Base-by-base conservation (phyloP, 92 coral and sea anemone species). In the Porites lobata region DNA sequence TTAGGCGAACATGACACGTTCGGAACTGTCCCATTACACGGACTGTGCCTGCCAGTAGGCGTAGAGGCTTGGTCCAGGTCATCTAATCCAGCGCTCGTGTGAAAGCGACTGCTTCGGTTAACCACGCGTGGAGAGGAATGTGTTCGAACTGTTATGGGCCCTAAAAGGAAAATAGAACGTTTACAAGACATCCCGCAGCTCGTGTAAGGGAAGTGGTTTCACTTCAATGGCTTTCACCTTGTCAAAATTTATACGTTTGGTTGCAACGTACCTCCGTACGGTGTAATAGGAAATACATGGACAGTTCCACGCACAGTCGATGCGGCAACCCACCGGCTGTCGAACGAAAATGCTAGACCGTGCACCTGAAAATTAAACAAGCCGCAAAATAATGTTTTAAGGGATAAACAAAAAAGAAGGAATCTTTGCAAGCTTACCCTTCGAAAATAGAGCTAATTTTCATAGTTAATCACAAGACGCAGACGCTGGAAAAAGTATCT, bases 31-130 rank as follows among this genome's bases (percentile, higher is more conserved):
- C 88, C 72, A 67, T 85, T 94, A 19, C 91, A 92, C n/a, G 97
- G 96, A 74, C 94, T 93, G 50, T 91, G 84, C 9, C 98, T 94
- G 13, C 93, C 90, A 51, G 96, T 74, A 7, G 93, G 79, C 21
- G 82, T 72, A 69, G 93, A 65, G n/a, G 88, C 73, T 50, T 82
- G 86, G 56, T 92, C 96, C 77, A 96, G 91, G 92, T 96, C 99
- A 69, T 96, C 99, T 72, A 96, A 84, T 59, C 99, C 99, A n/a
- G 99, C 99, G 74, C 98, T 96, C 52, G 98, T 96, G 91, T 96
- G 99, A 78, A 95, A 96, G 58, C 99, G 95, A 71, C 99, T 96
- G 91, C 98, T 96, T 64, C 99, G 99, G 89, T 96, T 96, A 62
- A 96, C 99, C 8, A 96, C 99, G 22, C 99, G 98, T 61, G 87